Conservation (phyloP, 2,797 vertebrate genomes). For the Tangara arthus region DNA sequence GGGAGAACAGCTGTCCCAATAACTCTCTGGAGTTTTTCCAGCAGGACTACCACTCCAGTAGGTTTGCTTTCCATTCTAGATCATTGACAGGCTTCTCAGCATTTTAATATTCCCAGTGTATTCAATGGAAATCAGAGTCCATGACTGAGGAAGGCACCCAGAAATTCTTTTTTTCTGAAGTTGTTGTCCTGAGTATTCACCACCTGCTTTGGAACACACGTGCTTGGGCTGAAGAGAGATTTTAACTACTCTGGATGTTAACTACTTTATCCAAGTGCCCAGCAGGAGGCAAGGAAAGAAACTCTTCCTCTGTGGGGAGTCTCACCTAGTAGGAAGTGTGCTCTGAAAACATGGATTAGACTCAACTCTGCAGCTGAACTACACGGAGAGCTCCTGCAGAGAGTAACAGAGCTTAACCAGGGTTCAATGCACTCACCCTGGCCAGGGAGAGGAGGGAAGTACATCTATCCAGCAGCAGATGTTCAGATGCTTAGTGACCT, state of each 20-base stretch:
- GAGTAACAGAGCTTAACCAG: conserved; percentile 5
- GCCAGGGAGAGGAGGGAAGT: not conserved
- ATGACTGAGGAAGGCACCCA: not conserved
- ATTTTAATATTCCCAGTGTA: not conserved
- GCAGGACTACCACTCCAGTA: not conserved
- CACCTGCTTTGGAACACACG: not conserved
- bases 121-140: not conserved
- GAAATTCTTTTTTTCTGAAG: not conserved
- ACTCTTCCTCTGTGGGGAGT: not conserved
- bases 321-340: not conserved
- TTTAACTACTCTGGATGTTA: not conserved
- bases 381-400: not conserved
- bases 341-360: conserved; percentile 11
- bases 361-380: not conserved
- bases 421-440: not conserved
- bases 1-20: not conserved
- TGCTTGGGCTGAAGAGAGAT: not conserved
- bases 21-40: not conserved
- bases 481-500: conserved; percentile 47
- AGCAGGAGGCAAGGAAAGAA: not conserved
- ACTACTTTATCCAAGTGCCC: not conserved
- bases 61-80: not conserved
- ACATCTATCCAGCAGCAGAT: conserved; percentile 16
- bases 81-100: not conserved
- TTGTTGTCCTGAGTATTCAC: not conserved